Percentiles rank a stretch among this genome's conserved stretches.
These are phyloP conservation scores for Aplocera efformata DNA, from an alignment of 2,888 invertebrate genomes.

Conservation along the genomic window DNA sequence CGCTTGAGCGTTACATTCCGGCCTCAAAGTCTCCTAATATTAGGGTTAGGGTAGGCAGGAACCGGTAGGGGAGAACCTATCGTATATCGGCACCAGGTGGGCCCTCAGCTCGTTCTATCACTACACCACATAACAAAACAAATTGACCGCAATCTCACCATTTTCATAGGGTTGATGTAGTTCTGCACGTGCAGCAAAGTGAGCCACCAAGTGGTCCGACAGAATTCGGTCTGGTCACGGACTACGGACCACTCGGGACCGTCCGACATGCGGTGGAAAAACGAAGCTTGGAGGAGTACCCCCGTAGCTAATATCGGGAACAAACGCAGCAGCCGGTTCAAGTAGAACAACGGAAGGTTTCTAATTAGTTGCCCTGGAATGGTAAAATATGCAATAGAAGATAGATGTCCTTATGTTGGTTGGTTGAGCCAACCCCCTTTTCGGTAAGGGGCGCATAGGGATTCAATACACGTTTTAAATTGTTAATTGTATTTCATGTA, in stretches of 20 bases:
- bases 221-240: constrained; percentile 33
- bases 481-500: too few species aligned
- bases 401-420: background rate
- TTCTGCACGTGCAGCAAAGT: constrained; percentile 54
- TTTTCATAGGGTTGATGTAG: constrained; percentile 30
- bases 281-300: constrained; percentile 50
- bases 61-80: too few species aligned
- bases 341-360: constrained; percentile 54
- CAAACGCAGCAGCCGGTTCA: constrained; percentile 52
- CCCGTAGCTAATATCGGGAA: constrained; percentile 49
- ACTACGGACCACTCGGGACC: constrained; percentile 60
- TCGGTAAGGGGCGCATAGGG: too few species aligned
- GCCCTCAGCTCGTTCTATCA: too few species aligned
- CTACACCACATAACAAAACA: background rate
- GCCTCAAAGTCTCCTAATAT: too few species aligned
- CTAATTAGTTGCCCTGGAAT: constrained; percentile 42
- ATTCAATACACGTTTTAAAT: too few species aligned
- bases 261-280: constrained; percentile 44
- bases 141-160: too few species aligned
- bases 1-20: too few species aligned
- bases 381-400: background rate
- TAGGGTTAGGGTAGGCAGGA: too few species aligned
- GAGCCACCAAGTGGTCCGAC: constrained; percentile 49
- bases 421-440: too few species aligned
- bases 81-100: too few species aligned